phyloP scores from a whole-genome alignment of 1,140 invertebrate genomes.

The Macrotrachela quadricornifera region DNA sequence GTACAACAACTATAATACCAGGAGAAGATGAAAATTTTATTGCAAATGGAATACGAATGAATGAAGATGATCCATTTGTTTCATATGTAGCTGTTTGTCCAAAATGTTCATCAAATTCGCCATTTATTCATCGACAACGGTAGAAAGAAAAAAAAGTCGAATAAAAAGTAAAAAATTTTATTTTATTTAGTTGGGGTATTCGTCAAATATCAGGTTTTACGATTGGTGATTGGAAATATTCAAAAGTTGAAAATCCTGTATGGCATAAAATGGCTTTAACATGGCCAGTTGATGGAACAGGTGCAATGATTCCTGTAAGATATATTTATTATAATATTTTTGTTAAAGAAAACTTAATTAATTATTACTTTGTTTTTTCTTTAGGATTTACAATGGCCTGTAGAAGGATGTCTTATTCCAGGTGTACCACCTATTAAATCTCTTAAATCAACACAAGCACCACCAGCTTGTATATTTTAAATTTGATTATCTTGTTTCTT shows the following conservation, averaged over 20 bases:
- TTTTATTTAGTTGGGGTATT: slow-evolving; percentile 2
- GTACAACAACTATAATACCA: too few species aligned
- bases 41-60: too few species aligned
- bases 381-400: slow-evolving; percentile 31
- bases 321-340: too few species aligned
- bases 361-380: slow-evolving; percentile 8
- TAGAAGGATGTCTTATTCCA: slow-evolving; percentile 25
- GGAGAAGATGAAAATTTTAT: too few species aligned
- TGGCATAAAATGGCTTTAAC: slow-evolving; percentile 26
- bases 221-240: slow-evolving; percentile 27
- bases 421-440: slow-evolving; percentile 23
- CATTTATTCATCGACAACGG: too few species aligned
- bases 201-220: background rate
- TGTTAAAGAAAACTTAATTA: background rate
- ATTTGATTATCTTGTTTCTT: background rate
- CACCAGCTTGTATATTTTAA: background rate
- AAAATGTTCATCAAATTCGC: too few species aligned
- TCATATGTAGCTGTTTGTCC: too few species aligned
- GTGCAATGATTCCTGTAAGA: slow-evolving; percentile 20
- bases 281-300: slow-evolving; percentile 25
- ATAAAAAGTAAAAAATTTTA: background rate
- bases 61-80: too few species aligned
- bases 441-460: background rate
- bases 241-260: slow-evolving; percentile 21
- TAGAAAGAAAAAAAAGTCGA: too few species aligned